Evolutionary conservation across 30 jellyfish, hydroid and myxozoan genomes (phyloP), one percentile per base, ranked within the genome.

Genomic region (Aurelia coerulea): DNA sequence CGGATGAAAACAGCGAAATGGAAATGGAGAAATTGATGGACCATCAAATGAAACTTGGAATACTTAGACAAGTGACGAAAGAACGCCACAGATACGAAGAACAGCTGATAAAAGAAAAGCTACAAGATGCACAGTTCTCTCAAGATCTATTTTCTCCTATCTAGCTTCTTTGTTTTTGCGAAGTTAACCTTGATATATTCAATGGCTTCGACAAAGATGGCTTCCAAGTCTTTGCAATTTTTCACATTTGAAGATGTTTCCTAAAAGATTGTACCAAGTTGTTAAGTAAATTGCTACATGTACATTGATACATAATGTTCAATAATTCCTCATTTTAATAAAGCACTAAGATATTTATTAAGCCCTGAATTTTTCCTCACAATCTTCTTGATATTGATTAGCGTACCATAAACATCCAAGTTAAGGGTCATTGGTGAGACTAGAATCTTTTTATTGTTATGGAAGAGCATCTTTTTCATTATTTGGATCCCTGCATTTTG

Each of bases 171-270:
- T 17, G 41, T 60, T 59, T 51, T 42, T 37, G 79, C 8, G 51
- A 78, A 78, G 23, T 78, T 78, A 8, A 60, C 79, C 67, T 59
- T 60, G 51, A 78, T 78, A 78, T 78, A 78, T 59, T 63, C 67
- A 64, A 78, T 60, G 35, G 88, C 68, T 60, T 60, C 79, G 37
- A 56, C 51, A 63, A 78, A 78, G 70, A 78, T 42, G 46, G 16
- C 79, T 64, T 78, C 68, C 51, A 78, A 64, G 49, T 78, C 72
- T 60, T 78, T 56, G 70, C 88, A 78, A 39, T 59, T 63, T n/a
- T 78, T 60, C 65, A 78, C 88, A 78, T 78, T 60, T 35, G 66
- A 78, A 37, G 88, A 78, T 78, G 88, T 78, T 58, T 60, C 88
- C 83, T 78, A 56, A 2, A 59, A 60, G 70, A 70, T 70, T 70